A percentile compares a stretch with the other conserved stretches of the same genome.
Evolutionary conservation across 2,113 vertebrate genomes (phyloP).

Genomic region (Natator depressus): DNA sequence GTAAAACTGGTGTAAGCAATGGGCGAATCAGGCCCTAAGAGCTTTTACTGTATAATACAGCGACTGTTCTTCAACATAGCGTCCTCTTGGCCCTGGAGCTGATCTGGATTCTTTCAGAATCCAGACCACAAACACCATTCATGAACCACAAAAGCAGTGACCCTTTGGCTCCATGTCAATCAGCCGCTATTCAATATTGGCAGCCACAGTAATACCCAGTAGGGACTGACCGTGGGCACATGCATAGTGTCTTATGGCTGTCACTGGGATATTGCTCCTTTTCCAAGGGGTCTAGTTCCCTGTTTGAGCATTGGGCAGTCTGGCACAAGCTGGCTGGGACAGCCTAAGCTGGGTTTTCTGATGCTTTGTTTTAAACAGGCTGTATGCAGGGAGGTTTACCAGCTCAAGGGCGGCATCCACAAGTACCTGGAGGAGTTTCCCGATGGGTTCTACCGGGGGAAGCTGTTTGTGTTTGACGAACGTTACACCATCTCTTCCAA

Average conservation of each 20-base stretch:
- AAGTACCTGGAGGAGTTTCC: slow-evolving; percentile 96
- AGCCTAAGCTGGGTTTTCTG: slow-evolving; percentile 35
- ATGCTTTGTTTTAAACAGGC: slow-evolving; percentile 79
- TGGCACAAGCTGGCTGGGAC: background rate
- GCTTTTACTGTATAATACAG: background rate
- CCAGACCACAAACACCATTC: background rate
- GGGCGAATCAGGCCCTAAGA: background rate
- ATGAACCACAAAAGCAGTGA: background rate
- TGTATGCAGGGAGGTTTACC: slow-evolving; percentile 93
- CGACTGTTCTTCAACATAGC: background rate
- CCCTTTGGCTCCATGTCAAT: background rate
- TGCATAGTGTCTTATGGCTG: background rate
- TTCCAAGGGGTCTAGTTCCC: background rate
- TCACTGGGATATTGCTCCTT: background rate
- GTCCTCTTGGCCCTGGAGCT: background rate
- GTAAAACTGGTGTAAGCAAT: background rate
- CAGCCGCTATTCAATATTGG: background rate
- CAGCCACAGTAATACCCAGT: background rate
- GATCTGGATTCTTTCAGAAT: background rate
- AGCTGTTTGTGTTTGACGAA: slow-evolving; percentile 97
- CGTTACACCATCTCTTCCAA: slow-evolving; percentile 93
- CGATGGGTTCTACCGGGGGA: slow-evolving; percentile 94
- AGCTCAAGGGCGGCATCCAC: slow-evolving; percentile 97
- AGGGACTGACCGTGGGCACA: background rate
- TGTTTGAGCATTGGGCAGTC: background rate